Percentiles rank a stretch among this genome's conserved stretches.
phyloP scores from a whole-genome alignment of 2,113 vertebrate species.

The Nycticebus coucang region DNA sequence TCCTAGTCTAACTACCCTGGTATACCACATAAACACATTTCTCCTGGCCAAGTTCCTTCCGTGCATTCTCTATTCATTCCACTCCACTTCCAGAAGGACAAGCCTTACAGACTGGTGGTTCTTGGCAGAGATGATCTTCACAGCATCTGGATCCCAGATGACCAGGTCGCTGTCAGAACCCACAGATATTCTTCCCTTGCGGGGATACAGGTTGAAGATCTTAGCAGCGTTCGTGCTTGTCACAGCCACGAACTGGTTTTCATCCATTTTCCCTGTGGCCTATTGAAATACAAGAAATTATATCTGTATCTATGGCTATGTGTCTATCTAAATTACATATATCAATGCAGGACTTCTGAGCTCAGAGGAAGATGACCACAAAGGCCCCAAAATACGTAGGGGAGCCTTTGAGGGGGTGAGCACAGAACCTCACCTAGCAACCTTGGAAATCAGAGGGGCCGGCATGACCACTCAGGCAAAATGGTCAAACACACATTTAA shows the following conservation, averaged over 20 bases:
- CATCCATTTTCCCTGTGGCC: slow-evolving; percentile 99
- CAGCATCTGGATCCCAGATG: slow-evolving; percentile 97
- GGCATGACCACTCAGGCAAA: neutral
- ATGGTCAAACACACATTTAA: neutral
- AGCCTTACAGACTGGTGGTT: slow-evolving; percentile 94
- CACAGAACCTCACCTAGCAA: neutral
- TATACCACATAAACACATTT: accelerated
- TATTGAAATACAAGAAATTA: slow-evolving; percentile 72
- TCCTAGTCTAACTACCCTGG: neutral
- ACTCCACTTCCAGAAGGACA: accelerated
- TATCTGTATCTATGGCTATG: neutral
- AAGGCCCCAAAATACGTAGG: neutral
- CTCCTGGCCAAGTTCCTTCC: accelerated
- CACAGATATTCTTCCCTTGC: slow-evolving; percentile 97
- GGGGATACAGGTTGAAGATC: slow-evolving; percentile 98
- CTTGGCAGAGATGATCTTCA: slow-evolving; percentile 96
- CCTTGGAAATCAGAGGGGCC: neutral
- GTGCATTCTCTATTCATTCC: accelerated
- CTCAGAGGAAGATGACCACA: neutral
- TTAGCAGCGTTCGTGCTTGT: slow-evolving; percentile 99
- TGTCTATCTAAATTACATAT: neutral
- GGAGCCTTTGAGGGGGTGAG: neutral
- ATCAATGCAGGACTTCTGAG: neutral
- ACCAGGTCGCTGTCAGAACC: slow-evolving; percentile 96
- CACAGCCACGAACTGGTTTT: slow-evolving; percentile 98